Base-by-base conservation (phyloP, 2,113 vertebrate genomes). In the Neodon shergylaensis region DNA sequence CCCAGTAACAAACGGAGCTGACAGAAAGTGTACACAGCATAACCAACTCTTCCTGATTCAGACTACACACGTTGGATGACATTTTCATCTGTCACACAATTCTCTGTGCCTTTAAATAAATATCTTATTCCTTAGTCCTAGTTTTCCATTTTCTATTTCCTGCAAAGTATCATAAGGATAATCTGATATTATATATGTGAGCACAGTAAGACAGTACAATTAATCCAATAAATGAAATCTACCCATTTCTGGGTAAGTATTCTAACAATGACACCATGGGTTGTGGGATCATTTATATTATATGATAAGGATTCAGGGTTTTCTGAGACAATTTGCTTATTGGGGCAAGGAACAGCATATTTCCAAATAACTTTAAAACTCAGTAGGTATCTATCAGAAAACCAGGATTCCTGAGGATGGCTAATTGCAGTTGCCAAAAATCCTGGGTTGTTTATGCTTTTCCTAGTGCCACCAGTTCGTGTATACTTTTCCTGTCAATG, bases 341-440 rank as follows among this genome's bases (percentile, higher is more conserved):
- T 83, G 31, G 42, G 13, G 1, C 42, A 95, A 88, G 17, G 31
- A 54, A 74, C 26, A 74, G 42, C 11, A 85, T 78, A 12, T 47
- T 24, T 81, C 33, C 61, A 93, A 92, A 28, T 92, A 39, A 1
- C 8, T 94, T 88, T 70, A 91, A 90, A 93, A 91, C 63, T 79
- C 33, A 2, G 31, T 52, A 78, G 82, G 21, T 85, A 39, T 85
- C 47, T 90, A n/a, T 85, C 7, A 81, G 3, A 87, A 85, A 92
- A 76, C 1, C 66, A 42, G 26, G 83, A 19, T 90, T 95, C 3
- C 24, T 91, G 21, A 68, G 76, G 7, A n/a, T 66, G 22, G 13
- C 33, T 94, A 95, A 91, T 82, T 77, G 7, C 65, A 84, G 11
- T 22, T 78, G 22, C 83, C 36, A 88, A 78, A 76, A 72, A 83